phyloP scores from a whole-genome alignment of 2,113 vertebrate genomes.

The Sander vitreus region DNA sequence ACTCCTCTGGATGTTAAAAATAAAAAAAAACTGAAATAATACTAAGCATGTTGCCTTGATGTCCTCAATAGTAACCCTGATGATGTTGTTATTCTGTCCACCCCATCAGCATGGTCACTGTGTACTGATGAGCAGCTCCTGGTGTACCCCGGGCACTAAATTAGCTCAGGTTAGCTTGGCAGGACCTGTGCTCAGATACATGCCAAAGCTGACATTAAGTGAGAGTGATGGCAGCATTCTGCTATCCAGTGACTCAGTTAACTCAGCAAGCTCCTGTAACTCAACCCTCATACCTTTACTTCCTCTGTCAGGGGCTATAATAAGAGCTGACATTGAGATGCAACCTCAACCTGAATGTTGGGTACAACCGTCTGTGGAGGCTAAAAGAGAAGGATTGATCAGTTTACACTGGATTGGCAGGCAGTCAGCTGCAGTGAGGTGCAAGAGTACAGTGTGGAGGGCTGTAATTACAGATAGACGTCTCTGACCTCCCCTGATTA shows the following conservation, averaged over 20 bases:
- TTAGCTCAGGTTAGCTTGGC: slow-evolving; percentile 64
- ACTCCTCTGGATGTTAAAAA: background rate
- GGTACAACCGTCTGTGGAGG: slow-evolving; percentile 36
- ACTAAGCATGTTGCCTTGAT: background rate
- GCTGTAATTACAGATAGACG: slow-evolving; percentile 67
- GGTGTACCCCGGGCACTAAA: slow-evolving; percentile 36
- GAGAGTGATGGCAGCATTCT: slow-evolving; percentile 60
- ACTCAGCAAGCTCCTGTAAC: slow-evolving; percentile 58
- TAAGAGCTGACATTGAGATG: slow-evolving; percentile 63
- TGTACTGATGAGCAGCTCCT: slow-evolving; percentile 27
- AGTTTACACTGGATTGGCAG: slow-evolving; percentile 41
- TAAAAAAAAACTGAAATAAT: background rate
- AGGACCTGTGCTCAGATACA: slow-evolving; percentile 49
- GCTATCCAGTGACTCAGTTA: slow-evolving; percentile 53
- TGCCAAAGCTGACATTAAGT: slow-evolving; percentile 64
- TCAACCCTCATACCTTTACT: slow-evolving; percentile 57
- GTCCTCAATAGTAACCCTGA: background rate
- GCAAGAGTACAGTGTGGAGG: slow-evolving; percentile 19
- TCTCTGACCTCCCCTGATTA: slow-evolving; percentile 65
- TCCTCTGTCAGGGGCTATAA: slow-evolving; percentile 61
- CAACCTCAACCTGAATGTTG: slow-evolving; percentile 35
- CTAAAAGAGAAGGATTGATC: slow-evolving; percentile 17
- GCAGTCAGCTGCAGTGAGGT: slow-evolving; percentile 40
- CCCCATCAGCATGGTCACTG: background rate
- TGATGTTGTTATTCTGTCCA: background rate